phyloP scores from a whole-genome alignment of 2,797 vertebrate species.

The Petrocephalus sullivani region DNA sequence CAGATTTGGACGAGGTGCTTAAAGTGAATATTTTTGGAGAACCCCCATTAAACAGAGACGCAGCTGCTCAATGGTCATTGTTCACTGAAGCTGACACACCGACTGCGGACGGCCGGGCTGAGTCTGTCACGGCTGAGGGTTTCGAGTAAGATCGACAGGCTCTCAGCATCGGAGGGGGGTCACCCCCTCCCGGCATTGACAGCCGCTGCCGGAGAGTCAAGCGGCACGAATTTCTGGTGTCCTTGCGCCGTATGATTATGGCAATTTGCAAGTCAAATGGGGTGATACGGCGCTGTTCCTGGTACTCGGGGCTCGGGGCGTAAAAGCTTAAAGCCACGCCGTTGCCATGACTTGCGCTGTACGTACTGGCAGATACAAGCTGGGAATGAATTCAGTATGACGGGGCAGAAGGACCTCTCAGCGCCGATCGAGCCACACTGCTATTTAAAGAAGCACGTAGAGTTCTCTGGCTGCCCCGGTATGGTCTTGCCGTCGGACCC shows the following conservation, averaged over 20 bases:
- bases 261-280: conserved; percentile 21
- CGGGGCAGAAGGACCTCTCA: background rate
- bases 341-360: background rate
- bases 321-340: background rate
- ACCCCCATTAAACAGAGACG: background rate
- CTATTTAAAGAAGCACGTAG: background rate
- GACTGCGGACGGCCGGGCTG: background rate
- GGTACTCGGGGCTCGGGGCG: background rate
- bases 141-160: background rate
- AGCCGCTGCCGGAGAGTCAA: background rate
- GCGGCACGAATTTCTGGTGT: background rate
- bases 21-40: conserved; percentile 1
- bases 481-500: background rate
- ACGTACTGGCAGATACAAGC: background rate
- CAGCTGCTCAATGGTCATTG: background rate
- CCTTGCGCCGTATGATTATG: conserved; percentile 10
- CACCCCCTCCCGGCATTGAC: background rate
- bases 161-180: background rate
- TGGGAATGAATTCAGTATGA: background rate
- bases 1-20: background rate
- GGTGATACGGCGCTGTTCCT: background rate
- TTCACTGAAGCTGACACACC: background rate
- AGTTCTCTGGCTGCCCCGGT: background rate
- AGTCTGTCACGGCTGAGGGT: background rate
- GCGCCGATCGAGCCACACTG: background rate